Conservation (phyloP, 2,797 vertebrate species). For the Notolepis coatsorum region DNA sequence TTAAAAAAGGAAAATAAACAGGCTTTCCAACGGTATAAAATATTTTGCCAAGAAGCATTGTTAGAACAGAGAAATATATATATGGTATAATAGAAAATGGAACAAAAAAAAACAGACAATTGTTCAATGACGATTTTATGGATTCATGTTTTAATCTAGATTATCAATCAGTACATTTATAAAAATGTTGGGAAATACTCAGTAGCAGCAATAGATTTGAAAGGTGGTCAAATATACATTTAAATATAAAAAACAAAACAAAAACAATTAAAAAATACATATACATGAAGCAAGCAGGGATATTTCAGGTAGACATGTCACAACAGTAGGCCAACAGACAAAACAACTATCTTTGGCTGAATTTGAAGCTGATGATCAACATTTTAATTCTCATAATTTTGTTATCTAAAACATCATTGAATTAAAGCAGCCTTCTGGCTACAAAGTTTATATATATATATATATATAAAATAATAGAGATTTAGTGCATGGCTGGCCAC, state of each 20-base stretch:
- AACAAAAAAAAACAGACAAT: background rate
- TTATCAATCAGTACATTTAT: background rate
- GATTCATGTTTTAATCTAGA: conserved; percentile 26
- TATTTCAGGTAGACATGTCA: conserved; percentile 14
- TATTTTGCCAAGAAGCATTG: too few relatives aligned
- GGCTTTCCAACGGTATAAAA: too few relatives aligned
- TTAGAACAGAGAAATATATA: conserved; percentile 1
- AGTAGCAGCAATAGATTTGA: conserved; percentile 15
- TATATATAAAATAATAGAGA: background rate
- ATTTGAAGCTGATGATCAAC: background rate
- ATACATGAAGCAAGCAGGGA: background rate
- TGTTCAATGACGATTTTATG: too few relatives aligned
- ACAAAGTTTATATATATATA: background rate
- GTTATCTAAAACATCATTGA: background rate
- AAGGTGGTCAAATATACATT: conserved; percentile 12
- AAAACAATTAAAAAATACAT: background rate
- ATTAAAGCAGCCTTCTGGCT: background rate
- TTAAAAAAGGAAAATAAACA: too few relatives aligned
- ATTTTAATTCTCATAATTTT: background rate
- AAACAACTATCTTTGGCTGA: conserved; percentile 3
- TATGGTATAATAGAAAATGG: background rate
- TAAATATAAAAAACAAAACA: background rate
- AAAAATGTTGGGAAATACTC: background rate
- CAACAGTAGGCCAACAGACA: background rate
- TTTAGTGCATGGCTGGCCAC: background rate